Evolutionary conservation across 35 echinoderm and acorn worm genomes (phyloP), one percentile per base, ranked within the genome.

Genomic region (Stichopus chloronotus): DNA sequence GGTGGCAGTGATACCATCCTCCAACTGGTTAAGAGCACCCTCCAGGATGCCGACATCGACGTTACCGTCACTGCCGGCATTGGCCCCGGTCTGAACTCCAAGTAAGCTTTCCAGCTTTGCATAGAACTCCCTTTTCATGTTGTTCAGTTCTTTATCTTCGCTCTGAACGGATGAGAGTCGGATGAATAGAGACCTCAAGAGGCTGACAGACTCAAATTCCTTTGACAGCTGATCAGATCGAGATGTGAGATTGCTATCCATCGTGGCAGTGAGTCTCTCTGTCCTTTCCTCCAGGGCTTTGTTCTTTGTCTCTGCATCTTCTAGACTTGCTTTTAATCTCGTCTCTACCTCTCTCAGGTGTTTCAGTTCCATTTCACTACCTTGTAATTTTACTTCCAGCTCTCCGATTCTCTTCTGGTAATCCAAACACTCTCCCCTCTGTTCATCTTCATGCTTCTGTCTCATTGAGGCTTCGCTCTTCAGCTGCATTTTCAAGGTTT

Each of bases 401-500:
- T 89, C 87, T 9, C 57, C 87, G 25, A 89, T 89, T n/a, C 30
- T 25, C 61, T 53, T 89, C 60, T 89, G 59, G 11, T 89, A 43
- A 21, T 69, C 87, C 87, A 72, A 25, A 52, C 61, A 71, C 25
- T 89, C 87, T 5, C n/a, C 25, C 43, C 87, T 65, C 87, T 63
- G 20, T 55, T 89, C 87, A 9, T 89, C 87, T n/a, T 89, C 87
- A 43, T 89, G 87, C 61, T 55, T 89, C 59, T 89, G 87, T 52
- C 87, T 65, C 87, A 89, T 71, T 8, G 87, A 43, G 52, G 87
- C 10, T 53, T 89, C 87, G 30, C 60, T 89, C 7, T 22, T 89
- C 87, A 89, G 87, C 87, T 89, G 87, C 22, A 89, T 4, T 21
- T 72, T 89, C 87, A 89, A 25, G 6, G 87, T 89, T n/a, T 89